phyloP scores from a whole-genome alignment of 2,888 invertebrate genomes.

The Xanthostigma xanthostigma region DNA sequence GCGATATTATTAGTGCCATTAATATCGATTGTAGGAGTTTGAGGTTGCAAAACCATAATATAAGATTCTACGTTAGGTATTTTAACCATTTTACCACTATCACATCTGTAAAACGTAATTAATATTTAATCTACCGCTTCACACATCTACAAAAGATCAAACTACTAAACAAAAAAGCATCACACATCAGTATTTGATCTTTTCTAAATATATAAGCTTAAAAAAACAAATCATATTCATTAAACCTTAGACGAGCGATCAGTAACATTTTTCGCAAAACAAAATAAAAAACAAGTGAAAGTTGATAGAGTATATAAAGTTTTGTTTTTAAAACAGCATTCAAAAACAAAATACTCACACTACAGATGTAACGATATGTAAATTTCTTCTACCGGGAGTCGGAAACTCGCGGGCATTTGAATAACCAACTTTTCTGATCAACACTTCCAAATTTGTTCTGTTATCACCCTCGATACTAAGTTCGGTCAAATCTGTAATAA shows the following conservation, averaged over 20 bases:
- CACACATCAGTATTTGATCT: background rate
- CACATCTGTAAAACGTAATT: slow-evolving; percentile 39
- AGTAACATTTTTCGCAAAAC: slow-evolving; percentile 1
- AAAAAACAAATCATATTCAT: no score
- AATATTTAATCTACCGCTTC: background rate
- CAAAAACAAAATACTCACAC: slow-evolving; percentile 33
- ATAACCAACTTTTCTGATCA: slow-evolving; percentile 79
- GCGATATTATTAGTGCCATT: slow-evolving; percentile 70
- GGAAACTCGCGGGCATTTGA: slow-evolving; percentile 83
- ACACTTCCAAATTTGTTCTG: slow-evolving; percentile 73
- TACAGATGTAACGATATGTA: slow-evolving; percentile 67
- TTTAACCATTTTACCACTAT: slow-evolving; percentile 55
- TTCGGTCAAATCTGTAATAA: slow-evolving; percentile 55
- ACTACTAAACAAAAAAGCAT: no score
- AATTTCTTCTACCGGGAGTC: slow-evolving; percentile 84
- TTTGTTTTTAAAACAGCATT: slow-evolving; percentile 1
- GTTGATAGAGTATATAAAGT: no score
- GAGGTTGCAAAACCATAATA: slow-evolving; percentile 75
- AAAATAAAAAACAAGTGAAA: background rate
- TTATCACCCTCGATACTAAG: slow-evolving; percentile 86
- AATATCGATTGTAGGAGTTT: slow-evolving; percentile 69
- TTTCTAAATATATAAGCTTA: no score
- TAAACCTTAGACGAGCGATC: slow-evolving; percentile 18
- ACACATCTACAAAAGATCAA: no score
- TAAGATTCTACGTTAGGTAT: slow-evolving; percentile 69